Evolutionary conservation across 2,113 vertebrate genomes (phyloP).

Genomic region (Otus sunia): DNA sequence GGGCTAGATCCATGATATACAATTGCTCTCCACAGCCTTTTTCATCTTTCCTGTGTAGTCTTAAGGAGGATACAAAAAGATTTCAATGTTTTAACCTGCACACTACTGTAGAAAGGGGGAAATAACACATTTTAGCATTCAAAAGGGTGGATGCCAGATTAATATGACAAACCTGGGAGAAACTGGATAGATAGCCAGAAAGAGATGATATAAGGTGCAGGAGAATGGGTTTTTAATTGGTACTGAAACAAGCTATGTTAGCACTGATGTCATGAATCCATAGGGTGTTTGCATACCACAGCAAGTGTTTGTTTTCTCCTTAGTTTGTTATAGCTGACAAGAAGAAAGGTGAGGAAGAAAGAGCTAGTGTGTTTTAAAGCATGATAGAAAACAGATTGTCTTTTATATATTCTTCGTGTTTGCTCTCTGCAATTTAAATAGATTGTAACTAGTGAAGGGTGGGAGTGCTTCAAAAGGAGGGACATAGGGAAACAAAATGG

Average conservation of each 20-base stretch:
- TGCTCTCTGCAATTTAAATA: neutral
- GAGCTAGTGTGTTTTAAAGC: neutral
- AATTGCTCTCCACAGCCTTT: neutral
- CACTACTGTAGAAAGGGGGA: neutral
- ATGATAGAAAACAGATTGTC: neutral
- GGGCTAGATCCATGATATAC: neutral
- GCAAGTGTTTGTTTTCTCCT: conserved; percentile 50
- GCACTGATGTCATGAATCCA: neutral
- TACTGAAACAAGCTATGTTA: neutral
- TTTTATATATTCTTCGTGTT: neutral
- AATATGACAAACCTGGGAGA: conserved; percentile 16
- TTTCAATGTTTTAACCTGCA: neutral
- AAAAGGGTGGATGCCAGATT: neutral
- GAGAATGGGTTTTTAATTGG: conserved; percentile 6
- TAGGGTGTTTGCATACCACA: conserved; percentile 33
- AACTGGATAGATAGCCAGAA: neutral
- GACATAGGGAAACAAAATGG: neutral
- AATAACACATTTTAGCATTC: neutral
- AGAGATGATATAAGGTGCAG: neutral
- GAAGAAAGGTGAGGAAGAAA: conserved; percentile 36
- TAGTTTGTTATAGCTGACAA: conserved; percentile 34
- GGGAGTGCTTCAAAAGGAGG: neutral
- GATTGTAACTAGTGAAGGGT: neutral
- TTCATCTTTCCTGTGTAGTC: neutral
- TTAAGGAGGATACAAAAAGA: neutral